Evolutionary conservation across 2,113 vertebrate genomes (phyloP), one percentile per base, ranked within the genome.

Genomic region (Sturnus vulgaris): DNA sequence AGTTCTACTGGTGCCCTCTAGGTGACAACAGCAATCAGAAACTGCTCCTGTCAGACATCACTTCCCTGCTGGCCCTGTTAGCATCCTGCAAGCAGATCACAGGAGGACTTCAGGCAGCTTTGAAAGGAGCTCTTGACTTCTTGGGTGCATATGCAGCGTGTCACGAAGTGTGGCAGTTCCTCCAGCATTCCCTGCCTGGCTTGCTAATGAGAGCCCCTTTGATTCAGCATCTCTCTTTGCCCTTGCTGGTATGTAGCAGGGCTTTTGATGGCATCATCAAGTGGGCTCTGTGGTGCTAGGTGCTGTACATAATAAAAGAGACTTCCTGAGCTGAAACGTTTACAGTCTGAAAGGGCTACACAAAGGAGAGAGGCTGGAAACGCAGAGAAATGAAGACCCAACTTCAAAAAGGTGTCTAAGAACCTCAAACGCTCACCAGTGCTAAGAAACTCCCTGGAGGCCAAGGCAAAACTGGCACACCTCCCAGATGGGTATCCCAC

Each of bases 141-240:
- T 93, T 81, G 82, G 90, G 88, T 83, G 68, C 82, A 63, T 80
- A 63, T 0, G 9, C 6, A 6, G 71, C 12, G 0, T 28, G 72
- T 63, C 91, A 86, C 4, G 0, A 55, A 90, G 33, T 5, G 56
- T 70, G 83, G 72, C 72, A 78, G 91, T 4, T 94, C 88, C 83
- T 86, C 76, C 3, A 2, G 47, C 71, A 70, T 66, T 73, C 72
- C 76, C 86, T 92, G 96, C 75, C 88, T 57, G 53, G 85, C 75
- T 66, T 96, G 88, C 83, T 96, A 95, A 96, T 91, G 86, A 93
- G 86, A 83, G 21, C 13, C 66, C 39, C 65, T 90, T 93, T 88
- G 94, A 78, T 93, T 95, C 56, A 2, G 52, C 4, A 7, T 53
- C 64, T 35, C 78, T 68, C 72, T 94, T 94, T 86, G 71, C 68